A percentile compares a stretch with the other conserved stretches of the same genome.
Conservation (phyloP, 2,797 vertebrate genomes). For the Poecilia wingei region DNA sequence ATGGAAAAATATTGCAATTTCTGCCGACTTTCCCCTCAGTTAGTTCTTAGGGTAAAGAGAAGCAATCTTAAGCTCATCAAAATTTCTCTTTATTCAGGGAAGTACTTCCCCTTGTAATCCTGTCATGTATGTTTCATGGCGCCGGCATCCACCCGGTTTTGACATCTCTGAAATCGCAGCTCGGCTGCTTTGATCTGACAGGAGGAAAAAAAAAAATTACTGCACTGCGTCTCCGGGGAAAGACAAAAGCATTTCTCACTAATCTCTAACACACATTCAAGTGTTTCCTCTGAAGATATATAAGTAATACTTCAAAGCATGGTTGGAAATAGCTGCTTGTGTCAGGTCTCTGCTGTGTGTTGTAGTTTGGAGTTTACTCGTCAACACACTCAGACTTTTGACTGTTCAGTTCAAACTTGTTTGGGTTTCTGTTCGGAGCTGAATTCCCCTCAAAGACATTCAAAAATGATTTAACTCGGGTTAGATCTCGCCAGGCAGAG, state of each 20-base stretch:
- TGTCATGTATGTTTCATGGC: constrained; percentile 42
- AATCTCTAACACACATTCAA: constrained; percentile 23
- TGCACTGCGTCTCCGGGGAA: constrained; percentile 2
- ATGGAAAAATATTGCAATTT: background rate
- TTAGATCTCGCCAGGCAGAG: constrained; percentile 11
- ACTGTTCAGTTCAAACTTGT: background rate
- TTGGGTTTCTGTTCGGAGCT: constrained; percentile 1
- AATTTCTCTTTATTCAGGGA: constrained; percentile 20
- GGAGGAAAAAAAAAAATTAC: constrained; percentile 4
- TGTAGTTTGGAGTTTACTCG: background rate
- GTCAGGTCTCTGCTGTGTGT: constrained; percentile 7
- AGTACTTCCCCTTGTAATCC: constrained; percentile 24
- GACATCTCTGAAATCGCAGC: constrained; percentile 17
- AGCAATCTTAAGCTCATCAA: constrained; percentile 20
- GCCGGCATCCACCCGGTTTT: constrained; percentile 25
- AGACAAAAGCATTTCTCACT: constrained; percentile 27
- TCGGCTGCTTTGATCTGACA: constrained; percentile 44
- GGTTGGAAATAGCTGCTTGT: constrained; percentile 8
- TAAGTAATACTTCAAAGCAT: constrained; percentile 27
- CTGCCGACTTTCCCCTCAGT: background rate
- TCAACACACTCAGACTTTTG: background rate
- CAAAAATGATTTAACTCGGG: constrained; percentile 12
- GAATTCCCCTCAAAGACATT: constrained; percentile 14
- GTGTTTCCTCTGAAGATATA: constrained; percentile 35
- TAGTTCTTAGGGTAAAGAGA: background rate